Conservation (phyloP, 2,797 vertebrate genomes). For the Pogoniulus pusillus region DNA sequence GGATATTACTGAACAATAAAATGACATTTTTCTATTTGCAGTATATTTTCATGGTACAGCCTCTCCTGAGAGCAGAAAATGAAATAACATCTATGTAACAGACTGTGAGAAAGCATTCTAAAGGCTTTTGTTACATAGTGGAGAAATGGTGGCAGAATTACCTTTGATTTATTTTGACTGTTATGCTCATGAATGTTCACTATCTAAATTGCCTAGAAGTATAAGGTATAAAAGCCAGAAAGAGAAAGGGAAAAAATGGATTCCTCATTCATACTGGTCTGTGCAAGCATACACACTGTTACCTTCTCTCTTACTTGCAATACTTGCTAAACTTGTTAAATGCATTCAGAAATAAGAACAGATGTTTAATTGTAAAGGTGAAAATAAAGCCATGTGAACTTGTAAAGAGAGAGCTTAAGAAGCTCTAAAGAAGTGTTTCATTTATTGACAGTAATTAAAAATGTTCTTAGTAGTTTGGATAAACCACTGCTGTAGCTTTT, state of each 20-base stretch:
- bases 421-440: not conserved
- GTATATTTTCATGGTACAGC: conserved; percentile 1
- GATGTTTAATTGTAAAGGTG: not conserved
- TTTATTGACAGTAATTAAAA: not conserved
- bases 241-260: not conserved
- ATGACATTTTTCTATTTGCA: not conserved
- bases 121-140: not conserved
- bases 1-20: conserved; percentile 16
- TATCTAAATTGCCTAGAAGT: not conserved
- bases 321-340: not conserved
- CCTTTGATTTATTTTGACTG: conserved; percentile 1
- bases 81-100: not conserved
- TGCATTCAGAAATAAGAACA: not conserved
- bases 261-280: not conserved
- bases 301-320: not conserved
- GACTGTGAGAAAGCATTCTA: not conserved
- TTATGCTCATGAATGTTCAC: not conserved
- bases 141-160: not conserved
- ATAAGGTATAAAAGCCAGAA: not conserved
- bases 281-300: not conserved
- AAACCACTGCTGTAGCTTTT: not conserved
- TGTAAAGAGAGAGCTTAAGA: not conserved
- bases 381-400: not conserved
- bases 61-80: not conserved
- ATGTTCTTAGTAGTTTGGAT: not conserved